A percentile compares a stretch with the other conserved stretches of the same genome.
Conservation (phyloP, 2,113 vertebrate species). For the Bufo bufo region DNA sequence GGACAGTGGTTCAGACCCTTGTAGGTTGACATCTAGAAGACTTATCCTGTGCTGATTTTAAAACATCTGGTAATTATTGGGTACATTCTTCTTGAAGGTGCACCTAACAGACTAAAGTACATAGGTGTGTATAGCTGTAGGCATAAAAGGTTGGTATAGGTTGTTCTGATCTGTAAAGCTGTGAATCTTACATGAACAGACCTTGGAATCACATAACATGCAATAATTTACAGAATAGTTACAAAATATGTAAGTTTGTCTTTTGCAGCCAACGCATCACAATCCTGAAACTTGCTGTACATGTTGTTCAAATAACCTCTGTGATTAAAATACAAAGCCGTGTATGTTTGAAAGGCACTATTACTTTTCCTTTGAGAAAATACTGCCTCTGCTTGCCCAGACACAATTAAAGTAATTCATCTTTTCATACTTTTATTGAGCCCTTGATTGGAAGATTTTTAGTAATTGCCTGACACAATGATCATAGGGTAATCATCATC, state of each 20-base stretch:
- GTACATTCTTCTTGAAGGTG: not conserved
- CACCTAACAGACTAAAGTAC: not conserved
- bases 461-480: not conserved
- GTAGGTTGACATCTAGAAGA: not conserved
- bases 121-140: not conserved
- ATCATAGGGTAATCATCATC: not conserved
- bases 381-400: not conserved
- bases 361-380: not conserved
- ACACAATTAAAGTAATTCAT: constrained; percentile 13
- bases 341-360: not conserved
- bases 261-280: not conserved
- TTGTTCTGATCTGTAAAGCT: not conserved
- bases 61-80: not conserved
- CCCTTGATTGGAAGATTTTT: not conserved
- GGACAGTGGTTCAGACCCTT: too few species aligned
- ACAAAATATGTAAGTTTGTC: not conserved
- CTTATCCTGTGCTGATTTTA: not conserved
- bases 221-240: not conserved
- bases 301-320: not conserved
- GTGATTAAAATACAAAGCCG: not conserved
- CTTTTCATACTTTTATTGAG: constrained; percentile 24
- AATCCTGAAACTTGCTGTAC: not conserved
- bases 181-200: not conserved
- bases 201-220: not conserved
- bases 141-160: not conserved